Evolutionary conservation across 2,113 vertebrate genomes (phyloP).

Genomic region (Thymallus thymallus): DNA sequence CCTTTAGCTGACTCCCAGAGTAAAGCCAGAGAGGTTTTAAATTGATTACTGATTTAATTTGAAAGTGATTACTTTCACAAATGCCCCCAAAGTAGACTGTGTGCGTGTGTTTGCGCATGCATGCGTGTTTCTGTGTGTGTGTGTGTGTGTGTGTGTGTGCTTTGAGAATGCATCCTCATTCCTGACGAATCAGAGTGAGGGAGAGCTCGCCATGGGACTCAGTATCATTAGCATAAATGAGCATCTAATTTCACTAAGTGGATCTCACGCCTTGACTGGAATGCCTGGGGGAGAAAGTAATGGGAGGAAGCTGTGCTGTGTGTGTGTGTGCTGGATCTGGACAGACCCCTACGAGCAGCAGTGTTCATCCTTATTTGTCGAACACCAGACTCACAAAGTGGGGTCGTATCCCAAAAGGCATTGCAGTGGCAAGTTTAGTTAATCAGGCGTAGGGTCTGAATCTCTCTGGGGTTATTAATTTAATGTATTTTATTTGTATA

Average conservation of each 20-base stretch:
- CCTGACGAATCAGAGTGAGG: background rate
- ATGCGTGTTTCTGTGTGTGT: too few relatives aligned
- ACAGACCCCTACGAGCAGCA: conserved; percentile 10
- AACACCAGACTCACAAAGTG: conserved; percentile 13
- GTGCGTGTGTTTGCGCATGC: too few relatives aligned
- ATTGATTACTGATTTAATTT: background rate
- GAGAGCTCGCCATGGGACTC: conserved; percentile 5
- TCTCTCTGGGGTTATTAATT: conserved; percentile 11
- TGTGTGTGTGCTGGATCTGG: conserved; percentile 1
- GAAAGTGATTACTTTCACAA: too few relatives aligned
- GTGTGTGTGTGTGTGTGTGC: background rate
- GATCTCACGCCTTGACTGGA: conserved; percentile 38
- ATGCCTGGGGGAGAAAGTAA: background rate
- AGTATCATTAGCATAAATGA: conserved; percentile 59
- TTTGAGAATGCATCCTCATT: background rate
- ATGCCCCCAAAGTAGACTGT: background rate
- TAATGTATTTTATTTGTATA: conserved; percentile 5
- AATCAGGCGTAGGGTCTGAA: conserved; percentile 37
- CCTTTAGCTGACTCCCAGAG: too few relatives aligned
- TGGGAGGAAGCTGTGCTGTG: conserved; percentile 3
- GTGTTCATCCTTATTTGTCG: conserved; percentile 48
- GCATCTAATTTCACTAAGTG: conserved; percentile 44
- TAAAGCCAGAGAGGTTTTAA: background rate
- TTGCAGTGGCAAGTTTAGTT: conserved; percentile 32
- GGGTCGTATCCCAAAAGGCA: conserved; percentile 41